Conservation (phyloP, 2,113 vertebrate genomes). For the Dasyprocta punctata region DNA sequence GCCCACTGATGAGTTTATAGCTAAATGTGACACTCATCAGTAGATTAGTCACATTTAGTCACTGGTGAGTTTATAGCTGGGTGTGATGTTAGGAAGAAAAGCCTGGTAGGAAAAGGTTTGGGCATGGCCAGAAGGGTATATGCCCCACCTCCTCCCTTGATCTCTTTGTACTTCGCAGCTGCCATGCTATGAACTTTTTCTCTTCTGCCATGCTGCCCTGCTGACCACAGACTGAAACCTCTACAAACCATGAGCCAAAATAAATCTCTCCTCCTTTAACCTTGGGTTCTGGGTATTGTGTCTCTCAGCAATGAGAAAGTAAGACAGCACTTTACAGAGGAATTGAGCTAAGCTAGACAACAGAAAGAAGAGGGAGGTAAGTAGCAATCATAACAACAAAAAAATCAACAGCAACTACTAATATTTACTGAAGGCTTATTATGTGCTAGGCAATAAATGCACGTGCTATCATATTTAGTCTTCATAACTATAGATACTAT, state of each 20-base stretch:
- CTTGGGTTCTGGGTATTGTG: neutral
- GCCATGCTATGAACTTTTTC: neutral
- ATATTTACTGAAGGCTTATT: neutral
- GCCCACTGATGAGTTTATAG: neutral
- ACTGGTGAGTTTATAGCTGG: neutral
- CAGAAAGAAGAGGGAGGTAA: neutral
- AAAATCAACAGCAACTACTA: neutral
- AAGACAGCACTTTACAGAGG: neutral
- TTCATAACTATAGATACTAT: neutral
- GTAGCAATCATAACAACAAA: neutral
- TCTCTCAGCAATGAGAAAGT: neutral
- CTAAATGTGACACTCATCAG: neutral
- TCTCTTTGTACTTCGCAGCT: neutral
- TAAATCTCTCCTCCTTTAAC: neutral
- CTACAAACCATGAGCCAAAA: neutral
- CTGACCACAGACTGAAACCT: neutral
- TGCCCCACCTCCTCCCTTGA: no score
- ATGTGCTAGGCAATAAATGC: constrained; percentile 8
- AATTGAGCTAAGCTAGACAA: neutral
- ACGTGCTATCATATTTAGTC: neutral
- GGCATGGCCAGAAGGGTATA: neutral
- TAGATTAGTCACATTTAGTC: neutral
- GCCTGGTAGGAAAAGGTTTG: neutral
- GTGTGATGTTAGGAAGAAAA: neutral
- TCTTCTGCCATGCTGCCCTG: neutral